Percentiles rank a stretch among this genome's conserved stretches.
phyloP scores from a whole-genome alignment of 2,113 vertebrate genomes.

The Xenopus tropicalis region UCB_Xtro_10.0 CM004443.2:65171501-65172000 shows the following conservation, averaged over 20 bases:
- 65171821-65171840: conserved; percentile 89
- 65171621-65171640: conserved; percentile 91
- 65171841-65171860: conserved; percentile 75
- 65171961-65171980: conserved; percentile 84
- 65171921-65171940: conserved; percentile 94
- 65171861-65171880: conserved; percentile 92
- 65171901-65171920: conserved; percentile 84
- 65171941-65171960: conserved; percentile 86
- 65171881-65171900: conserved; percentile 78
- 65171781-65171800: conserved; percentile 80
- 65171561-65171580: conserved; percentile 89
- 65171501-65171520: conserved; percentile 89
- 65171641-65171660: conserved; percentile 94
- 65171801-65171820: conserved; percentile 89
- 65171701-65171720: conserved; percentile 96
- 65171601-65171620: conserved; percentile 86
- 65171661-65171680: conserved; percentile 80
- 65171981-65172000: conserved; percentile 95
- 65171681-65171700: conserved; percentile 86
- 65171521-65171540: conserved; percentile 93
- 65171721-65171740: conserved; percentile 81
- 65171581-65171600: conserved; percentile 88
- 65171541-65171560: conserved; percentile 93
- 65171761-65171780: conserved; percentile 86
- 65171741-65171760: conserved; percentile 73